Evolutionary conservation across 2,888 invertebrate species (phyloP), one percentile per base, ranked within the genome.

Genomic region (Bellardia pandia): DNA sequence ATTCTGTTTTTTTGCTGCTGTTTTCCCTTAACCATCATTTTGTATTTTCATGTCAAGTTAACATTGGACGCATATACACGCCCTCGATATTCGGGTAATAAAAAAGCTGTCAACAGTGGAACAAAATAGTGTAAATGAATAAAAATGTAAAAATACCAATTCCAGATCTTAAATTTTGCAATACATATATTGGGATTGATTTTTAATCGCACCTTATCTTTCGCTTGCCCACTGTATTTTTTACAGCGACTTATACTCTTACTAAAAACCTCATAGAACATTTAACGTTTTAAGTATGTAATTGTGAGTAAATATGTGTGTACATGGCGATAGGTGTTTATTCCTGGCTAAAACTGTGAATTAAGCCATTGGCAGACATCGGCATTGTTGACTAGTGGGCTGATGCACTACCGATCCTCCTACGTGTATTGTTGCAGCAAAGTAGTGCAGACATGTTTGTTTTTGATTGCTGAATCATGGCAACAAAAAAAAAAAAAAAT

Each of bases 301-400:
- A 13, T 2, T 8, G 6, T 13, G 11, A 40, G 33, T 33, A 23
- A 60, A 23, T 37, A 62, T 62, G n/a, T 37, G 16, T 14, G 40
- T 58, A 8, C 8, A n/a, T 30, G 9, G 7, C 13, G 37, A 14
- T 60, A 33, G 14, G 60, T 37, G 37, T 37, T 37, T 37, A 37
- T 62, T 37, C 37, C 37, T 2, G 16, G 14, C 3, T 13, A 56
- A 62, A 72, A 13, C n/a, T 68, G 58, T 11, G 58, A 74, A 74
- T 64, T 42, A 58, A 75, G 56, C 75, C 66, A 74, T 81, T 68
- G 56, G 75, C n/a, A 68, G 56, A 81, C 71, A 16, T 13, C 23
- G 37, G 5, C 16, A 23, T 42, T 40, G 37, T 5, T 42, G n/a
- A 16, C 16, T 62, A 48, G 33, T 62, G 16, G 37, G n/a, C 11